These are phyloP conservation scores for Mamestra configurata DNA, from an alignment of 1,140 invertebrate species.

Conservation along the genomic window DNA sequence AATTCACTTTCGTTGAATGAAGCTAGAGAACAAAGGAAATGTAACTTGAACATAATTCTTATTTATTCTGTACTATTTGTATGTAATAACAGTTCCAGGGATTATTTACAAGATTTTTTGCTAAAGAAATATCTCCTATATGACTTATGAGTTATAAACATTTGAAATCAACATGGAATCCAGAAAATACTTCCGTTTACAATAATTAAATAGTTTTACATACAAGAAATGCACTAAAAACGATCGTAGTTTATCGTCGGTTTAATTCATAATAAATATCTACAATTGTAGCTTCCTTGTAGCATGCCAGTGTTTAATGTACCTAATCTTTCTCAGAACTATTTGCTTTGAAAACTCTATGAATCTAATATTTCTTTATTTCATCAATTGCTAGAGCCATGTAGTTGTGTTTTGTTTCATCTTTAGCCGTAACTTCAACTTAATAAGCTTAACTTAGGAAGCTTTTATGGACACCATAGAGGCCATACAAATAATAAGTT, in stretches of 20 bases:
- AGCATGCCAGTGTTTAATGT: conserved; percentile 1
- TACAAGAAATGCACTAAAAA: neutral
- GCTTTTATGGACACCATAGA: no score
- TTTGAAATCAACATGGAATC: neutral
- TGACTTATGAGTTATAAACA: neutral
- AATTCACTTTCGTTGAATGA: neutral
- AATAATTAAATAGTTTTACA: conserved; percentile 3
- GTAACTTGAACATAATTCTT: neutral
- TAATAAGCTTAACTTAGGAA: neutral
- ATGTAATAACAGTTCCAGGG: no score
- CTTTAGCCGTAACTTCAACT: neutral
- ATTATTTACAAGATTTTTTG: no score
- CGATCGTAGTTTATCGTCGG: neutral
- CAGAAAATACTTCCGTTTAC: neutral
- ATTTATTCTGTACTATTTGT: no score
- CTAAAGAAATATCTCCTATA: no score
- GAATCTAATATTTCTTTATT: neutral
- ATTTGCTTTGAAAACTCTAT: neutral
- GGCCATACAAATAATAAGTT: no score
- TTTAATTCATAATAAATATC: neutral
- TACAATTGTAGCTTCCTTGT: neutral
- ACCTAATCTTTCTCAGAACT: conserved; percentile 1
- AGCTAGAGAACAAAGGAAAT: neutral
- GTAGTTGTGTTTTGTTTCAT: neutral
- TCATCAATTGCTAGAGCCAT: neutral